Evolutionary conservation across 2,888 invertebrate species (phyloP).

Genomic region (Artemia sinica): DNA sequence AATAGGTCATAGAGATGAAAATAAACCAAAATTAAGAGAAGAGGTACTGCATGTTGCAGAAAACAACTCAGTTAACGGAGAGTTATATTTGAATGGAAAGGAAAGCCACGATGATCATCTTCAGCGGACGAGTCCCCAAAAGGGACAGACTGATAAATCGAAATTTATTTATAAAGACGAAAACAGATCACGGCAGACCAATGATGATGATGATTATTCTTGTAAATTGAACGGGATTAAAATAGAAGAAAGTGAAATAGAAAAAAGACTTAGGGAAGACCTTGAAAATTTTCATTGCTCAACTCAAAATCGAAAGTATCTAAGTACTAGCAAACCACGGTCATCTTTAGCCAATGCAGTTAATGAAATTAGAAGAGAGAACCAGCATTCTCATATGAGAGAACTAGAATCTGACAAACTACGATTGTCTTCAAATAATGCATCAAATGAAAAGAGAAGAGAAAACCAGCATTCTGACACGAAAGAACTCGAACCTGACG

Average conservation of each 20-base stretch:
- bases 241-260: background rate
- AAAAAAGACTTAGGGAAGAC: slow-evolving; percentile 8
- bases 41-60: too few species aligned
- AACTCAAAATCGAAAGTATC: background rate
- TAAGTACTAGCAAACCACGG: slow-evolving; percentile 28
- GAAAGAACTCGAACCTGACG: slow-evolving; percentile 14
- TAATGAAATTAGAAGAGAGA: slow-evolving; percentile 12
- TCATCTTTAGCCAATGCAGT: background rate
- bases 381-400: too few species aligned
- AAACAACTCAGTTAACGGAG: too few species aligned
- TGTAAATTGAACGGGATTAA: too few species aligned
- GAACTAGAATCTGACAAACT: too few species aligned
- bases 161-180: background rate
- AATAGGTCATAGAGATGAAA: too few species aligned
- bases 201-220: too few species aligned
- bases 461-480: background rate
- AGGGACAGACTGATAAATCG: background rate
- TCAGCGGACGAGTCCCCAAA: background rate
- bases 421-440: too few species aligned
- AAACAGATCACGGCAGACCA: background rate
- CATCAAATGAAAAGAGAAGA: background rate
- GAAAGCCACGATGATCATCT: too few species aligned
- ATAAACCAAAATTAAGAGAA: too few species aligned
- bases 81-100: too few species aligned
- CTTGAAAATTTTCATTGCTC: background rate